phyloP scores from a whole-genome alignment of 2,888 invertebrate genomes.

The Norana najaformis region DNA sequence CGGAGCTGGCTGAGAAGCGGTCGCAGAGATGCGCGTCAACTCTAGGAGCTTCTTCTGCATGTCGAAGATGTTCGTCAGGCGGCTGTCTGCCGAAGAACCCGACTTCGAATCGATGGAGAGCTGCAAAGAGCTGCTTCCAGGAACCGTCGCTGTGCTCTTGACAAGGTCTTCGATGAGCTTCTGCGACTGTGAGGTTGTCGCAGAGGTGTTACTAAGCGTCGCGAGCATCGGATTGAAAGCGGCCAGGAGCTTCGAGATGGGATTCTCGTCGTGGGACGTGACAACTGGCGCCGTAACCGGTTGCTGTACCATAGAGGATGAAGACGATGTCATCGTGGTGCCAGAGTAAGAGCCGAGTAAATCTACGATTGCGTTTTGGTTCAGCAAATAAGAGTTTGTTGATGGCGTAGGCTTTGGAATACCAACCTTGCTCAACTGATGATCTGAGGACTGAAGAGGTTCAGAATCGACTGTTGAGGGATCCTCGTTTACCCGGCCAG shows the following conservation, averaged over 20 bases:
- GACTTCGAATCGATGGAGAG: not conserved
- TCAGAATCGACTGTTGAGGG: not conserved
- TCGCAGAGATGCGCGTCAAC: not conserved
- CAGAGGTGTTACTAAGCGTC: not conserved
- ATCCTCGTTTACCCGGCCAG: not conserved
- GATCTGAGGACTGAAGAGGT: not conserved
- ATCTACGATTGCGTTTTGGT: not conserved
- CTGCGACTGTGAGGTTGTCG: not conserved
- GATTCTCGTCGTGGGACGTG: not conserved
- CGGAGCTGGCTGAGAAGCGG: not conserved
- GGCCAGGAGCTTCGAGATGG: not conserved
- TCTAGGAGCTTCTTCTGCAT: slow-evolving; percentile 14
- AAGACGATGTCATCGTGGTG: not conserved
- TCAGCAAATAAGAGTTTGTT: not conserved
- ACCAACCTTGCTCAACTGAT: not conserved
- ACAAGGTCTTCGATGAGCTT: not conserved
- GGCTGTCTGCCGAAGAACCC: not conserved
- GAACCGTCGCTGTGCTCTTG: not conserved
- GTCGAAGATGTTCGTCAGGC: not conserved
- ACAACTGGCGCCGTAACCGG: not conserved
- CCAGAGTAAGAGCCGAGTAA: not conserved
- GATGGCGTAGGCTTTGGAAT: not conserved
- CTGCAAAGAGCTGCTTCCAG: not conserved
- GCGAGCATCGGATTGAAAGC: not conserved
- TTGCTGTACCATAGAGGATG: not conserved